phyloP scores from a whole-genome alignment of 2,797 vertebrate genomes.

The Taeniopygia guttata region DNA sequence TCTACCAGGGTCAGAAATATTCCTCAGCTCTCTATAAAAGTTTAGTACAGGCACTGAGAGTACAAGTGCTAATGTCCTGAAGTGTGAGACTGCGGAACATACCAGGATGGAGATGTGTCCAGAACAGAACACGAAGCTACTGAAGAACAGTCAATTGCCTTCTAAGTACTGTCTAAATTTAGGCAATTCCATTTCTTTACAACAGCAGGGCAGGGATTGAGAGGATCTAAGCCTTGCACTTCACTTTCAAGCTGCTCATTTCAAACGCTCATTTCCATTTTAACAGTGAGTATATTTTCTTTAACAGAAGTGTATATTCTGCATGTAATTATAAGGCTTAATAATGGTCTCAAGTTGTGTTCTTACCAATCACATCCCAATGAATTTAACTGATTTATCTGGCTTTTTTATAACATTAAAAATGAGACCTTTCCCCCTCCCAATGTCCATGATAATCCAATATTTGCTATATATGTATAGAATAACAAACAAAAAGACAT shows the following conservation, averaged over 20 bases:
- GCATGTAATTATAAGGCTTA: background rate
- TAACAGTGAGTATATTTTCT: background rate
- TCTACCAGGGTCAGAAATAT: background rate
- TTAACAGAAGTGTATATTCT: background rate
- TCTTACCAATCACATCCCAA: background rate
- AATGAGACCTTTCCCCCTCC: background rate
- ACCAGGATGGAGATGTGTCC: background rate
- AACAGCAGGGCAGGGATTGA: background rate
- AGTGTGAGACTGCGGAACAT: background rate
- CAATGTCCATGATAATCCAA: background rate
- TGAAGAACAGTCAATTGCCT: background rate
- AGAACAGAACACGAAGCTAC: background rate
- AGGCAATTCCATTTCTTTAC: background rate
- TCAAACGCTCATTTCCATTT: background rate
- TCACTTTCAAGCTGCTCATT: background rate
- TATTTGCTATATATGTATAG: background rate
- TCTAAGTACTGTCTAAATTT: background rate
- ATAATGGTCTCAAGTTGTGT: background rate
- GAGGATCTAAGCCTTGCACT: background rate
- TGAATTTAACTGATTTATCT: background rate
- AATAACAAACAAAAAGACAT: background rate
- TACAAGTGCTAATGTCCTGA: background rate
- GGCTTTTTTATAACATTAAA: background rate
- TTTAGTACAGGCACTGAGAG: background rate
- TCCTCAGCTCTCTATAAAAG: background rate